These are phyloP conservation scores for Uromys caudimaculatus DNA, from an alignment of 2,797 vertebrate genomes.

Conservation along the genomic window DNA sequence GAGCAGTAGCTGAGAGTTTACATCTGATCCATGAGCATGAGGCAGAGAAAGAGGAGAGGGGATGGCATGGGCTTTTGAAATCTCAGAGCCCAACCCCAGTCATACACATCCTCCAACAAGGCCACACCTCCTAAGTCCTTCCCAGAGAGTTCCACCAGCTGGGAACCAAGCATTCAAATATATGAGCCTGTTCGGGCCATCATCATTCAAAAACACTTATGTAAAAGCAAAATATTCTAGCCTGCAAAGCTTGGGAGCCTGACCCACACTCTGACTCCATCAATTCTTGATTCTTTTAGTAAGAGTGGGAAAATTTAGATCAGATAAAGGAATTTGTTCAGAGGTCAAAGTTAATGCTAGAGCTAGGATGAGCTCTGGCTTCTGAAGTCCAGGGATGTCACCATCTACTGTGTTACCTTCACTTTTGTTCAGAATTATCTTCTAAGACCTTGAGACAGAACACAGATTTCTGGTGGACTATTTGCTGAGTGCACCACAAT, in stretches of 20 bases:
- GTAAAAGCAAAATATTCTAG: neutral
- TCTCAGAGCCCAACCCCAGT: neutral
- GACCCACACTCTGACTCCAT: neutral
- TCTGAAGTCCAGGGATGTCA: neutral
- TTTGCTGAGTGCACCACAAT: neutral
- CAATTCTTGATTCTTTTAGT: constrained; percentile 19
- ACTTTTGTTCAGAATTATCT: neutral
- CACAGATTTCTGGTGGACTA: neutral
- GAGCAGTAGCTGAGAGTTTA: neutral
- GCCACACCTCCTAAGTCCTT: neutral
- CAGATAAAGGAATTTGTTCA: neutral
- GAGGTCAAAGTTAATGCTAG: neutral
- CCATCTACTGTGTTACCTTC: neutral
- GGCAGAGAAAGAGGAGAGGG: neutral
- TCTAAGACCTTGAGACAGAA: neutral
- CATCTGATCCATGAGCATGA: neutral
- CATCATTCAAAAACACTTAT: neutral
- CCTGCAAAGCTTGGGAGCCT: neutral
- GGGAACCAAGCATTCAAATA: neutral
- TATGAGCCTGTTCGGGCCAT: neutral
- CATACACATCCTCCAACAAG: neutral
- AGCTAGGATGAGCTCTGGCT: neutral
- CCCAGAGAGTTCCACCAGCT: neutral
- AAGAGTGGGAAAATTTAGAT: neutral
- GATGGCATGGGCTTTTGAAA: neutral